Percentiles rank a stretch among this genome's conserved stretches.
These are phyloP conservation scores for Pogonocichla stellata DNA, from an alignment of 2,113 vertebrate species.

Conservation along the genomic window DNA sequence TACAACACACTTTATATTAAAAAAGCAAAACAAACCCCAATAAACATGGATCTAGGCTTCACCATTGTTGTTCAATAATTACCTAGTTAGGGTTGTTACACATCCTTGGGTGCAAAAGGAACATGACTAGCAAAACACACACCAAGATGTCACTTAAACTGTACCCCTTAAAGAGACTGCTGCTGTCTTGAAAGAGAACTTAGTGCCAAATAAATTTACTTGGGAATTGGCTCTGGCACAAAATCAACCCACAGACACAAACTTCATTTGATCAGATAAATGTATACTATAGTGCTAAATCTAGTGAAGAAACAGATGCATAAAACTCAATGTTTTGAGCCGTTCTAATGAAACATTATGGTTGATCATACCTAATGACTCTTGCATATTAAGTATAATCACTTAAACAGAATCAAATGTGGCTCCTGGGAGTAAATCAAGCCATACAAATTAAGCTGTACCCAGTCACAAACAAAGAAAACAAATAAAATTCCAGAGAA, in stretches of 20 bases:
- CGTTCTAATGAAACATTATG: slow-evolving; percentile 29
- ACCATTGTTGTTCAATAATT: not conserved
- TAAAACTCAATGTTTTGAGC: not conserved
- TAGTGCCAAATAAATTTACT: slow-evolving; percentile 13
- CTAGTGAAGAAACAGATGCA: not conserved
- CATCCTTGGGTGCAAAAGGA: not conserved
- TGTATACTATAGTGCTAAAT: not conserved
- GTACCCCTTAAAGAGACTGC: not conserved
- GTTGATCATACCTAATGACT: slow-evolving; percentile 30
- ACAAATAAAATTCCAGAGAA: slow-evolving; percentile 17
- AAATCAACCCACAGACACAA: slow-evolving; percentile 42
- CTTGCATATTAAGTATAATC: slow-evolving; percentile 22
- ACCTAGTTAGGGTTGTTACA: not conserved
- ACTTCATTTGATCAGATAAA: slow-evolving; percentile 44
- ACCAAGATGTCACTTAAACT: not conserved
- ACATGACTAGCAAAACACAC: not conserved
- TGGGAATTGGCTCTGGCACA: slow-evolving; percentile 13
- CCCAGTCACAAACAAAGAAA: not conserved
- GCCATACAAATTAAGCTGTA: not conserved
- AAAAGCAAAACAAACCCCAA: not conserved
- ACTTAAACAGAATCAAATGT: slow-evolving; percentile 5
- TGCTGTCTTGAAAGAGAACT: not conserved
- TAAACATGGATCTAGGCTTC: not conserved
- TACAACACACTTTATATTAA: not conserved
- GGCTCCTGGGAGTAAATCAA: slow-evolving; percentile 6